Conservation (phyloP, 2,888 invertebrate genomes). For the Melanchra persicariae region DNA sequence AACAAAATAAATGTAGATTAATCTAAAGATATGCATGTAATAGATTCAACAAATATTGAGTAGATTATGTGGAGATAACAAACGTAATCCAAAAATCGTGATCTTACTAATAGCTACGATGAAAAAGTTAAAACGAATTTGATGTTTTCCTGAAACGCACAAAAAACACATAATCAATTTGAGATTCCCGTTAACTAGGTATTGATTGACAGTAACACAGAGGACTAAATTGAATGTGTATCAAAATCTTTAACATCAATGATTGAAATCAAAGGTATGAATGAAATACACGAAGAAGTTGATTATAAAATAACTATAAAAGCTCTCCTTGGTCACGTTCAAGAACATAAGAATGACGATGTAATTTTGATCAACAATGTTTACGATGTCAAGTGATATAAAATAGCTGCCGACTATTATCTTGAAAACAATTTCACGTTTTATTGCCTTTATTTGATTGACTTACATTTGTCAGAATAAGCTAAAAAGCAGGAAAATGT, state of each 20-base stretch:
- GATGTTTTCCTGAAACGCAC: constrained; percentile 1
- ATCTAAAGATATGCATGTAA: neutral
- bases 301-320: constrained; percentile 12
- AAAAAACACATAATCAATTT: neutral
- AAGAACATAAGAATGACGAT: constrained; percentile 23
- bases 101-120: constrained; percentile 5
- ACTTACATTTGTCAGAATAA: constrained; percentile 7
- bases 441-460: neutral
- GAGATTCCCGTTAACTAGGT: constrained; percentile 4
- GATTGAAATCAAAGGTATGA: neutral
- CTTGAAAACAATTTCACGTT: neutral
- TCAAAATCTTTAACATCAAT: neutral
- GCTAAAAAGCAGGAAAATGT: neutral
- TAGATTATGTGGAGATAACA: neutral
- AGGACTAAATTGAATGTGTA: constrained; percentile 6
- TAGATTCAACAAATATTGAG: neutral
- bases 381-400: constrained; percentile 10
- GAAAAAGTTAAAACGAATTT: neutral
- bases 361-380: constrained; percentile 10
- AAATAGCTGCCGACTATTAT: neutral
- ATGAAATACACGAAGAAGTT: constrained; percentile 3
- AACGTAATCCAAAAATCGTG: constrained; percentile 8
- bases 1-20: no score
- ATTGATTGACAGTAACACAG: constrained; percentile 9
- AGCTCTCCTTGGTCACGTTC: constrained; percentile 29